These are phyloP conservation scores for Nycticryphes semicollaris DNA, from an alignment of 2,113 vertebrate genomes.

Conservation along the genomic window DNA sequence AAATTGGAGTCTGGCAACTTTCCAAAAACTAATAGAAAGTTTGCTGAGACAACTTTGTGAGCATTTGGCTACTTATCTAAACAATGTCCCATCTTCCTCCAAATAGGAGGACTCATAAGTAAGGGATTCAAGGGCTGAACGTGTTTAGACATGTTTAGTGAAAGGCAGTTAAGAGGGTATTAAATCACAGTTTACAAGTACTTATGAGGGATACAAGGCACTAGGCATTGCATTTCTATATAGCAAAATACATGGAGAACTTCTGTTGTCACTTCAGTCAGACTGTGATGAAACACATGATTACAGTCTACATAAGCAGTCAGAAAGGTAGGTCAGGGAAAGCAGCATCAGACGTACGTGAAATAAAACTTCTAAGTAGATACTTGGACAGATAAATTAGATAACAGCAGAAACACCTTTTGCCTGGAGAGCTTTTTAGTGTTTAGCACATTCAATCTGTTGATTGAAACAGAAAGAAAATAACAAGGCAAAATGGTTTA, in stretches of 20 bases:
- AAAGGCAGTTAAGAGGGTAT: not conserved
- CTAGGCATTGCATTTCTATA: not conserved
- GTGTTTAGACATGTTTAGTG: not conserved
- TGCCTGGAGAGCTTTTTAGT: not conserved
- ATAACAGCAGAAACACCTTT: not conserved
- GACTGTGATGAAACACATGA: not conserved
- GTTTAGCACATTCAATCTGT: not conserved
- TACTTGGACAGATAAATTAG: not conserved
- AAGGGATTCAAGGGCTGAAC: not conserved
- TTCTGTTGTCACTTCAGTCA: not conserved
- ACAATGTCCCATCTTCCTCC: not conserved
- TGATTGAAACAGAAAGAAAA: not conserved
- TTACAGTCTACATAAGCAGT: not conserved
- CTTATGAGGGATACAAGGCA: not conserved
- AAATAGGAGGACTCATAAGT: not conserved
- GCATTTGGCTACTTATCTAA: not conserved
- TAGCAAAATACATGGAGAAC: not conserved
- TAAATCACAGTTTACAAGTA: slow-evolving; percentile 11
- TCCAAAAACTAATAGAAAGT: slow-evolving; percentile 22
- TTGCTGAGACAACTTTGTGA: not conserved
- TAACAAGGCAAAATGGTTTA: not conserved
- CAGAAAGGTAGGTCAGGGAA: not conserved
- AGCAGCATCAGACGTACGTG: not conserved
- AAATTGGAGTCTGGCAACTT: not conserved
- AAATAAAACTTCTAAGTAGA: not conserved